Evolutionary conservation across 53 echinoderm and acorn worm genomes (phyloP), one percentile per base, ranked within the genome.

Genomic region (Antedon mediterranea): DNA sequence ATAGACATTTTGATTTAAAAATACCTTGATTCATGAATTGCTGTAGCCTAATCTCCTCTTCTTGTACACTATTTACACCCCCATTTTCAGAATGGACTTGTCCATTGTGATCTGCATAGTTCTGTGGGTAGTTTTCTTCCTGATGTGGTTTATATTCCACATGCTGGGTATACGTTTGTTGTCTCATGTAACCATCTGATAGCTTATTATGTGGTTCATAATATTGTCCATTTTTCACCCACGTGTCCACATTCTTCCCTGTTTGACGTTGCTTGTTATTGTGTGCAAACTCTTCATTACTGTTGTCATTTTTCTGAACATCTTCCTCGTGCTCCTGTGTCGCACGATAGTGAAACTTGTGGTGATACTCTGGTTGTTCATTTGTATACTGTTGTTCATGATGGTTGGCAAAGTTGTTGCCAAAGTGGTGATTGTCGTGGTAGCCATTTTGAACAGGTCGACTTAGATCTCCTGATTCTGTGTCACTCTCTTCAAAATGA

Each of bases 11-110:
- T n/a, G n/a, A n/a, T n/a, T n/a, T n/a, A n/a, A n/a, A n/a, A n/a
- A n/a, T 76, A 82, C 82, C 82, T 77, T 76, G 43, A 32, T 82
- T 30, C 29, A 82, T 30, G 28, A 32, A 82, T 18, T 82, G 82
- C 6, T 71, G 71, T 32, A 76, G 72, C 32, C 76, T 33, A 27
- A 43, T 71, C 34, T 82, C 82, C 43, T 44, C 28, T 42, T 81
- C 75, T 30, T 81, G 42, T 28, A 57, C 34, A 23, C 32, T 9
- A 6, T 29, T 31, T 11, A 77, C 71, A 26, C 77, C 82, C 57
- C 71, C 77, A 77, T 73, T 82, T 8, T 76, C 82, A 9, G 82
- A 31, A 33, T 77, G 77, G 34, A 71, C 82, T 18, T 57, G 57
- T 57, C 57, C 57, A 57, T 57, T 18, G 23, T 23, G 23, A 8